These are phyloP conservation scores for Azorinus chamasolen DNA, from an alignment of 2,888 invertebrate species.

Conservation along the genomic window DNA sequence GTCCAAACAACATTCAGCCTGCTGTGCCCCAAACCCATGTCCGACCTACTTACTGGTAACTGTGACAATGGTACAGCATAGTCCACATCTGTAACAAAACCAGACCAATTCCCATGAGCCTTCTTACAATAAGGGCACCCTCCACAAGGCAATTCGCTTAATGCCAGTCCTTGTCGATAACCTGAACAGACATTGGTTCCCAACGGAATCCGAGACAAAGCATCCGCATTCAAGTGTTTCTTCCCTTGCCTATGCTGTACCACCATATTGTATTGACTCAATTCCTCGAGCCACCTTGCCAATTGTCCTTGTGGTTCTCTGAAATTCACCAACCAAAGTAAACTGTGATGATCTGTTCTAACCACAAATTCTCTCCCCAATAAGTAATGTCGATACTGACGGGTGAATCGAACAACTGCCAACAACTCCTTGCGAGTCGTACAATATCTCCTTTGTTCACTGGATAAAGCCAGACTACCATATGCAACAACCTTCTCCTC, in stretches of 20 bases:
- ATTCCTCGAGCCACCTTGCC: slow-evolving; percentile 64
- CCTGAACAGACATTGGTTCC: background rate
- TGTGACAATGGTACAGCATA: background rate
- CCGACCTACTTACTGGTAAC: background rate
- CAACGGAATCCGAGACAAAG: background rate
- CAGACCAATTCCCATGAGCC: slow-evolving; percentile 26
- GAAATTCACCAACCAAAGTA: slow-evolving; percentile 10
- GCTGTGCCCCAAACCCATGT: background rate
- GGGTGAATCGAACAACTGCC: slow-evolving; percentile 20
- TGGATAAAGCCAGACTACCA: slow-evolving; percentile 43
- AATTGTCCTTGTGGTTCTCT: slow-evolving; percentile 12
- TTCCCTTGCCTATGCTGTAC: slow-evolving; percentile 39
- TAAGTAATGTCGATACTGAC: slow-evolving; percentile 27
- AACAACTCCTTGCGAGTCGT: slow-evolving; percentile 37
- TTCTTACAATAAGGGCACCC: slow-evolving; percentile 35
- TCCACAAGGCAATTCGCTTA: slow-evolving; percentile 20
- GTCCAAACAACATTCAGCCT: background rate
- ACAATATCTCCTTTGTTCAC: slow-evolving; percentile 54
- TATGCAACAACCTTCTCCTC: slow-evolving; percentile 49
- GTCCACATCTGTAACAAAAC: slow-evolving; percentile 19
- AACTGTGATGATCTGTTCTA: slow-evolving; percentile 13
- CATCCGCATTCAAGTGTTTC: slow-evolving; percentile 20
- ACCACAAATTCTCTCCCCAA: slow-evolving; percentile 1
- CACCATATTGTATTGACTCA: slow-evolving; percentile 54
- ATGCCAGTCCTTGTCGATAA: background rate